These are phyloP conservation scores for Clarias fuscus DNA, from an alignment of 2,797 vertebrate species.

Conservation along the genomic window DNA sequence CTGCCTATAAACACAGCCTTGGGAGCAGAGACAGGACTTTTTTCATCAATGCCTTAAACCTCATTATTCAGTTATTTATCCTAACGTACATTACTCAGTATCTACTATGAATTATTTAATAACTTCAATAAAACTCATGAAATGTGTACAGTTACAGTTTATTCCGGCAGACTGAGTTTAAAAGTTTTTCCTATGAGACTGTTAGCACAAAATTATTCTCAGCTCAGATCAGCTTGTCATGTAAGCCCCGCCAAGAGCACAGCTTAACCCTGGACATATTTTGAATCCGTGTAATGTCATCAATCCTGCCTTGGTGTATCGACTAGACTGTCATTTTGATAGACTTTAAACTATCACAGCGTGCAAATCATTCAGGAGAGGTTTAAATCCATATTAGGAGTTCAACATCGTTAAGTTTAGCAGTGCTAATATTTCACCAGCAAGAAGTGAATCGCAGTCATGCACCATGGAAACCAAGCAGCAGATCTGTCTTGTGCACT, in stretches of 20 bases:
- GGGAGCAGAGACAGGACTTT: neutral
- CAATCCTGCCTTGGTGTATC: neutral
- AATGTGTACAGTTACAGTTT: too few species aligned
- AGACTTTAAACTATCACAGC: neutral
- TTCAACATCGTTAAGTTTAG: neutral
- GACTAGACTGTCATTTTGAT: neutral
- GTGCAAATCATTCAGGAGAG: neutral
- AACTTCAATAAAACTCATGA: neutral
- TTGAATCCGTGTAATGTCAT: neutral
- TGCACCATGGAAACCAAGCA: slow-evolving; percentile 5
- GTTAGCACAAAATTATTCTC: neutral
- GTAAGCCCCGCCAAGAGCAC: neutral
- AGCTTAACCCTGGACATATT: slow-evolving; percentile 7
- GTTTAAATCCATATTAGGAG: slow-evolving; percentile 5
- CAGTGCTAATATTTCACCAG: neutral
- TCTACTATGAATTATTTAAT: neutral
- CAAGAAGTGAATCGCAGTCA: neutral
- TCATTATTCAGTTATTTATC: slow-evolving; percentile 5
- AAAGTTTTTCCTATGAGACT: neutral
- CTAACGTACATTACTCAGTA: neutral
- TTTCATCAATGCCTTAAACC: neutral
- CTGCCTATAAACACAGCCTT: neutral
- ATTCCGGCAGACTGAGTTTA: neutral
- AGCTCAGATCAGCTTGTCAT: neutral
- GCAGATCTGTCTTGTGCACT: neutral